Evolutionary conservation across 2,888 invertebrate species (phyloP), one percentile per base, ranked within the genome.

Genomic region (Eurois occulta): DNA sequence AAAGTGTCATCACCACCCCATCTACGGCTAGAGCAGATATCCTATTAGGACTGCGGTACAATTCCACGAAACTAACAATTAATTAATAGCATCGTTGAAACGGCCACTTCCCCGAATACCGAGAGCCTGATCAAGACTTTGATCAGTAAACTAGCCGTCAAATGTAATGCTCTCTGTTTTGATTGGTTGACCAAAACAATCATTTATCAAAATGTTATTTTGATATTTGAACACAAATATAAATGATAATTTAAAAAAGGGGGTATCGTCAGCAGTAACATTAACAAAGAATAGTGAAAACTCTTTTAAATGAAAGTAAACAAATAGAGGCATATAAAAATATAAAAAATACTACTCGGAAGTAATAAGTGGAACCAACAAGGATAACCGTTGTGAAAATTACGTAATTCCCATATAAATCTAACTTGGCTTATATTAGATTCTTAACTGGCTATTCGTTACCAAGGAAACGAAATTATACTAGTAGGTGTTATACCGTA

Each of bases 351-450:
- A 60, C 74, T 41, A 55, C 64, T 64, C 38, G 82, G 68, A 64
- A 73, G 72, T 73, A 70, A 68, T 81, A 84, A 74, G 84, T 73
- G 81, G 66, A 24, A 77, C 81, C 74, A 84, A 84, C 81, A 78
- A 74, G 81, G 81, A 85, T 85, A 78, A 75, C 81, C 84, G 68
- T 78, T 70, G 74, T 84, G 68, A 78, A 74, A 85, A 84, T 85
- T 85, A 75, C 78, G 81, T 85, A 85, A 84, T 85, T 85, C 85
- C 66, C 72, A 81, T 84, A 85, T 84, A 84, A 84, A 85, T 85
- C 81, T 81, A 81, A 77, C 77, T 72, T 75, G 84, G 85, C 81
- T 81, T 85, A 85, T 78, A 81, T 81, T 85, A 81, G 75, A 84
- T 84, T 84, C 78, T 85, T 81, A 85, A 85, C 85, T 78, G 81